Base-by-base conservation (phyloP, 2,797 vertebrate species). In the Denticeps clupeoides region DNA sequence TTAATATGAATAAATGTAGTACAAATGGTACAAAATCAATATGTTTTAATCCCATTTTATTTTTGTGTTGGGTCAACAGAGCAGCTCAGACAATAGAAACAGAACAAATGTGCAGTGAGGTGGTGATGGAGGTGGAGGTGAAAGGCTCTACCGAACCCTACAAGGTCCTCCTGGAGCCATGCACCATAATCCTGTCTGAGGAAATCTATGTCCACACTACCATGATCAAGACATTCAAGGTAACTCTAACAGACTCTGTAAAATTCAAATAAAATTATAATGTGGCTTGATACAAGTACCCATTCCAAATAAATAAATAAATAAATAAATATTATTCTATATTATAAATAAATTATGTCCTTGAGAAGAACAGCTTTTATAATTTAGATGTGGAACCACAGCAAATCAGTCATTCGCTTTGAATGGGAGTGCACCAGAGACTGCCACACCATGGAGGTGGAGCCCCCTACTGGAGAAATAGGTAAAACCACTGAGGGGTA, bases 311-410 rank as follows among this genome's bases (percentile, higher is more conserved):
- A n/a, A n/a, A n/a, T n/a, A n/a, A n/a, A n/a, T n/a, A n/a, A n/a
- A n/a, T n/a, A n/a, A n/a, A n/a, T n/a, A n/a, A n/a, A n/a, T n/a
- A n/a, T n/a, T n/a, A n/a, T n/a, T n/a, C n/a, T n/a, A n/a, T n/a
- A n/a, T n/a, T n/a, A n/a, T n/a, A n/a, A n/a, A n/a, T n/a, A n/a
- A n/a, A n/a, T n/a, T n/a, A n/a, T n/a, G n/a, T n/a, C n/a, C n/a
- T n/a, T n/a, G n/a, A n/a, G n/a, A n/a, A n/a, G n/a, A n/a, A n/a
- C n/a, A n/a, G n/a, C n/a, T 23, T 50, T 47, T 60, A 4, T 49
- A 0, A 50, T 8, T 29, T 60, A 99, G 95, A 90, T 99, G 88
- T 92, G 89, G 91, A 99, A 97, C 68, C 81, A 89, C 64, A 97
- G 91, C 78, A 89, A 59, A 64, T 87, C 88, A 1, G 12, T 51